A percentile compares a stretch with the other conserved stretches of the same genome.
Evolutionary conservation across 2,797 vertebrate genomes (phyloP).

Genomic region (Chromobotia macracanthus): DNA sequence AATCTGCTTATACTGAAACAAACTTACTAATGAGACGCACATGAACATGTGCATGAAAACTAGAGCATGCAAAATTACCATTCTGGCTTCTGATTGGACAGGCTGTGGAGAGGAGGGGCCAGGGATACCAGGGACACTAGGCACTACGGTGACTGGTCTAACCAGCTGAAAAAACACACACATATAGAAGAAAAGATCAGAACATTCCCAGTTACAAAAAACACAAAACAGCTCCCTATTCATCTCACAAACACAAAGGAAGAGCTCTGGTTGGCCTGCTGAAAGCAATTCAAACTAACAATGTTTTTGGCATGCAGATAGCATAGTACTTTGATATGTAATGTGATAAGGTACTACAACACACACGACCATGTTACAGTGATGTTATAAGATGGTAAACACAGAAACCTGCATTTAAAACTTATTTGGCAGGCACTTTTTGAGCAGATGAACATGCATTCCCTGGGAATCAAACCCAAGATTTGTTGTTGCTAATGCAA

Average conservation of each 20-base stretch:
- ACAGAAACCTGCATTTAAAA: too few species aligned
- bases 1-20: slow-evolving; percentile 24
- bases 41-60: not conserved
- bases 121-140: slow-evolving; percentile 96
- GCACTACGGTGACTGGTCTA: slow-evolving; percentile 98
- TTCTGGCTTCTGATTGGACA: slow-evolving; percentile 96
- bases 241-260: not conserved
- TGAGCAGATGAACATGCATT: too few species aligned
- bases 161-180: slow-evolving; percentile 85
- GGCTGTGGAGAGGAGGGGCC: slow-evolving; percentile 94
- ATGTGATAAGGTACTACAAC: too few species aligned
- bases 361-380: too few species aligned
- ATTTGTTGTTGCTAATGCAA: too few species aligned
- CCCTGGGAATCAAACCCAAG: too few species aligned
- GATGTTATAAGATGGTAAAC: too few species aligned
- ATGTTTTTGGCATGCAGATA: too few species aligned
- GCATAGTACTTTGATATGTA: too few species aligned
- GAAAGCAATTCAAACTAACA: not conserved
- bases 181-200: slow-evolving; percentile 69
- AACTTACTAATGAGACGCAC: not conserved
- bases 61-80: too few species aligned
- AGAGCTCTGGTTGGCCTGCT: not conserved
- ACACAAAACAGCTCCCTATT: not conserved
- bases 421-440: too few species aligned
- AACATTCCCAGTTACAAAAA: slow-evolving; percentile 49